Base-by-base conservation (phyloP, 2,888 invertebrate genomes). In the Pantelozetes paolii region DNA sequence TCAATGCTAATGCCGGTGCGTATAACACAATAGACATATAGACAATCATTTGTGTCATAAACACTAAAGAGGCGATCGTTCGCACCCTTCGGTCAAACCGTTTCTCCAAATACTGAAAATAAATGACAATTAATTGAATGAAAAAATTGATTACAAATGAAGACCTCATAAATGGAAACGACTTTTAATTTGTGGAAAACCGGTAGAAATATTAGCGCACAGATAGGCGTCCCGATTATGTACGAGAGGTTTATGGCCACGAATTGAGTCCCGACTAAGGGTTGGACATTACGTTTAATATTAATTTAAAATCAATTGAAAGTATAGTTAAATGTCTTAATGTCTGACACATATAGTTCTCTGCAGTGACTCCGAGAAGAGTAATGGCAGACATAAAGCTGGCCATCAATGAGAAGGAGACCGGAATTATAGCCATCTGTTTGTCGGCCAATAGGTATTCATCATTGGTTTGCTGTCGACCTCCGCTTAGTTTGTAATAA, bases 21-120 rank as follows among this genome's bases (percentile, higher is more conserved):
- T 92, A 97, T 11, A 97, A 83, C 23, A 94, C 96, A 78, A 97
- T 90, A 0, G 94, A 80, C 79, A 83, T 92, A 79, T 92, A 92
- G 26, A 93, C 84, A 78, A 94, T 87, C 89, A 94, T 91, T 84
- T 97, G 96, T 57, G 92, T 79, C 72, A 91, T 89, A 81, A 94
- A 96, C 0, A 90, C 89, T 71, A 92, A 80, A 2, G 94, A 93
- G 0, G 93, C 94, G 26, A 88, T 83, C 77, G 90, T 83, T 79
- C 95, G 85, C 32, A 92, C 87, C 6, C 84, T 84, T 77, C 87
- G 86, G 2, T 93, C 92, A 81, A 96, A 97, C 77, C 97, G 85
- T 79, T 87, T 84, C 82, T 95, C 93, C 80, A 97, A 85, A 82
- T 97, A 97, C 89, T 90, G 83, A 76, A 85, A 76, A 59, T 69